phyloP scores from a whole-genome alignment of 2,113 vertebrate species.

The Neotragus pygmaeus region DNA sequence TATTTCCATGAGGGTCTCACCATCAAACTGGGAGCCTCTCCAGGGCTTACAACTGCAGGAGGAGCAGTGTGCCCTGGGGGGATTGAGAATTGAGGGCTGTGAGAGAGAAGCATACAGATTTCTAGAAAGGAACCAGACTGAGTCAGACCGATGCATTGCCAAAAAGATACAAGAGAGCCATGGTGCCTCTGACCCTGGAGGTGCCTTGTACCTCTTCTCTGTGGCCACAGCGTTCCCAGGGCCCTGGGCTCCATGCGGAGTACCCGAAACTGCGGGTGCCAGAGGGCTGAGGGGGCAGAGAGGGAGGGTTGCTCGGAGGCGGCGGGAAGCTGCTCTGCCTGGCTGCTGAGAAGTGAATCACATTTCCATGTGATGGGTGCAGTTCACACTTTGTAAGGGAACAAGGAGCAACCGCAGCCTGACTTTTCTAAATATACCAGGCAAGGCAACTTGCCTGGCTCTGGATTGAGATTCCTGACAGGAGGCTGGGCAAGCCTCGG shows the following conservation, averaged over 20 bases:
- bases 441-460: conserved; percentile 34
- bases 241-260: neutral
- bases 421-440: conserved; percentile 75
- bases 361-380: conserved; percentile 65
- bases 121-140: neutral
- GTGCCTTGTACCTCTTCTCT: neutral
- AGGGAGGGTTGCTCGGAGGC: neutral
- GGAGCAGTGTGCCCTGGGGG: neutral
- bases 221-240: accelerated
- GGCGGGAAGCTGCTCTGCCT: conserved; percentile 44
- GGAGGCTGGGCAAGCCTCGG: neutral
- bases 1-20: neutral
- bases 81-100: neutral
- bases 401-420: conserved; percentile 58
- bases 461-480: neutral
- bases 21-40: neutral
- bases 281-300: neutral
- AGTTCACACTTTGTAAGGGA: conserved; percentile 68
- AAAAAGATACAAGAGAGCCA: neutral
- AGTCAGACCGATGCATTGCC: neutral
- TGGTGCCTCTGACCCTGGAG: neutral
- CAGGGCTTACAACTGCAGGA: neutral
- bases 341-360: conserved; percentile 65
- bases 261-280: accelerated
- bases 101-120: neutral